phyloP scores from a whole-genome alignment of 2,797 vertebrate genomes.

The Gymnoscopelus braueri region DNA sequence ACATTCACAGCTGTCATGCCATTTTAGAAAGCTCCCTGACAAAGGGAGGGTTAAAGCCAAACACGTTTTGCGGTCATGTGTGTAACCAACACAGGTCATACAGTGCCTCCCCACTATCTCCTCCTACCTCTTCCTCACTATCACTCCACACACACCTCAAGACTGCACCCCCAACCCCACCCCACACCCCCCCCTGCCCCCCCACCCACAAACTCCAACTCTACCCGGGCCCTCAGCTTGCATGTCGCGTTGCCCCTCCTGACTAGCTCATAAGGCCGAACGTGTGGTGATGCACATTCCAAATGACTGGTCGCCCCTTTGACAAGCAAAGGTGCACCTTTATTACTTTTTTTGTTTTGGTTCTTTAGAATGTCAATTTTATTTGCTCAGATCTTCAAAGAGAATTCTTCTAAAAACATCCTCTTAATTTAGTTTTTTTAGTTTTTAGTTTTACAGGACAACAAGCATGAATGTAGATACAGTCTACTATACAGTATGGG shows the following conservation, averaged over 20 bases:
- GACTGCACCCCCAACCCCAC: conserved; percentile 23
- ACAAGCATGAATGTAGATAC: conserved; percentile 50
- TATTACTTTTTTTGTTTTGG: conserved; percentile 9
- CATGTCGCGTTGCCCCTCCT: conserved; percentile 32
- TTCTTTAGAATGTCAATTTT: conserved; percentile 61
- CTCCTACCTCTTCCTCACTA: conserved; percentile 32
- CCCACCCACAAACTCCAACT: background rate
- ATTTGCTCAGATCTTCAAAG: conserved; percentile 48
- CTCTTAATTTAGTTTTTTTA: conserved; percentile 4
- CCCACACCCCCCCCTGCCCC: background rate
- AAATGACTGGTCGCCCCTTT: conserved; percentile 37
- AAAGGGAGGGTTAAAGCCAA: conserved; percentile 79
- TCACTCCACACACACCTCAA: conserved; percentile 43
- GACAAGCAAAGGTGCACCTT: conserved; percentile 52
- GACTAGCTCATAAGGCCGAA: conserved; percentile 65
- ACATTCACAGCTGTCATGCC: conserved; percentile 85
- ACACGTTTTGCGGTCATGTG: conserved; percentile 60
- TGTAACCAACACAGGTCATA: conserved; percentile 68
- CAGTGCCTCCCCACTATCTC: conserved; percentile 52
- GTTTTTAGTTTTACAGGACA: conserved; percentile 39
- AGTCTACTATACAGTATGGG: conserved; percentile 49
- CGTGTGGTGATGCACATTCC: conserved; percentile 61
- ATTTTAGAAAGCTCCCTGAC: conserved; percentile 77
- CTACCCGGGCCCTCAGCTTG: conserved; percentile 39
- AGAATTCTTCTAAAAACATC: conserved; percentile 25